Percentiles rank a stretch among this genome's conserved stretches.
Evolutionary conservation across 2,797 vertebrate genomes (phyloP).

Genomic region (Danio kyathit): DNA sequence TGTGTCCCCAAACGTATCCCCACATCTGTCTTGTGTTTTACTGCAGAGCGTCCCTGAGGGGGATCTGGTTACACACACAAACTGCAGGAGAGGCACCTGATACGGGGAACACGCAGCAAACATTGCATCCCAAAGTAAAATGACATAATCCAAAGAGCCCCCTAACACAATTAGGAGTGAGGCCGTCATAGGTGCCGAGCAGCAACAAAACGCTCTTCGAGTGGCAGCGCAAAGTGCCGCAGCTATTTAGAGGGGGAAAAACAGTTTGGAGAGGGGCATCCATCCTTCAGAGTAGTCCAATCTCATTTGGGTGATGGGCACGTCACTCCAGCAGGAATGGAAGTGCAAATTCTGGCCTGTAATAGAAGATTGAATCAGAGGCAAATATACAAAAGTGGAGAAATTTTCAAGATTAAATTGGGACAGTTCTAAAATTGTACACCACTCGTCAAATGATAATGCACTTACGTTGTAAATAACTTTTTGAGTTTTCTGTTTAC

Average conservation of each 20-base stretch:
- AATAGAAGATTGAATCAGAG: slow-evolving; percentile 54
- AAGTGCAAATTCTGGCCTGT: slow-evolving; percentile 45
- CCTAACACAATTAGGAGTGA: slow-evolving; percentile 70
- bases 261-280: slow-evolving; percentile 44
- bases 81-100: slow-evolving; percentile 70
- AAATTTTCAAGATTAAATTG: slow-evolving; percentile 48
- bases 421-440: slow-evolving; percentile 38
- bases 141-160: slow-evolving; percentile 69
- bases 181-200: slow-evolving; percentile 53
- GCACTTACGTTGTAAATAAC: slow-evolving; percentile 9
- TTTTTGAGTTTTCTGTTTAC: slow-evolving; percentile 16
- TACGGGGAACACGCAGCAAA: slow-evolving; percentile 65
- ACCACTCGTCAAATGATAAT: slow-evolving; percentile 21
- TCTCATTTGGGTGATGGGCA: slow-evolving; percentile 62
- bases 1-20: slow-evolving; percentile 45
- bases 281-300: slow-evolving; percentile 49
- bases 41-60: slow-evolving; percentile 60
- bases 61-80: slow-evolving; percentile 72
- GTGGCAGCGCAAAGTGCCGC: slow-evolving; percentile 63
- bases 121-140: slow-evolving; percentile 68
- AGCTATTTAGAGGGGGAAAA: slow-evolving; percentile 54
- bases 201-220: slow-evolving; percentile 38
- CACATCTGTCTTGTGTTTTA: slow-evolving; percentile 43
- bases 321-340: slow-evolving; percentile 41
- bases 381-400: slow-evolving; percentile 45